Conservation (phyloP, 2,888 invertebrate genomes). For the Erebia ligea region DNA sequence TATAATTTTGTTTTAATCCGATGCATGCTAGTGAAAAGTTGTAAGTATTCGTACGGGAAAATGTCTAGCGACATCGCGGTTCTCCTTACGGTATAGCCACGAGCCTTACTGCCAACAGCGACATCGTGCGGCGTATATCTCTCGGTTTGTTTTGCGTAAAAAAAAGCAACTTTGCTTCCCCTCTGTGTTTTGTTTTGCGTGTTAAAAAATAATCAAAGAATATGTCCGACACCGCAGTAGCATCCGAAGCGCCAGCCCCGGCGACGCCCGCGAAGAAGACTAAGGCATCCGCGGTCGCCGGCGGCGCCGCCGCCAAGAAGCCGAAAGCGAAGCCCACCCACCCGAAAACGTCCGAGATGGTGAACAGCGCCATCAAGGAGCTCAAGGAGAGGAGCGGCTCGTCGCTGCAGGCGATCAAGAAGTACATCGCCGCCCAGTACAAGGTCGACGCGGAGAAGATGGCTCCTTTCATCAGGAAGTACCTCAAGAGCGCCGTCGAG, state of each 20-base stretch:
- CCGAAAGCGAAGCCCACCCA: slow-evolving; percentile 58
- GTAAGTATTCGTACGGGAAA: slow-evolving; percentile 38
- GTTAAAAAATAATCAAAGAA: slow-evolving; percentile 6
- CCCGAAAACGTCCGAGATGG: slow-evolving; percentile 34
- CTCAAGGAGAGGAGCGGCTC: slow-evolving; percentile 81
- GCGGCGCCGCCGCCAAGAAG: slow-evolving; percentile 36
- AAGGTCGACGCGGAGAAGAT: slow-evolving; percentile 48
- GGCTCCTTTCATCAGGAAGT: slow-evolving; percentile 78
- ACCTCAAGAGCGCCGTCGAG: slow-evolving; percentile 80
- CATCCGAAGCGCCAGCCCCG: slow-evolving; percentile 53
- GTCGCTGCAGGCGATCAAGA: slow-evolving; percentile 83
- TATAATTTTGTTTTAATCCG: slow-evolving; percentile 22
- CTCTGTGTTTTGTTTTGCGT: background rate
- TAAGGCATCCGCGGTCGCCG: slow-evolving; percentile 44
- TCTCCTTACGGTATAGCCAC: slow-evolving; percentile 37
- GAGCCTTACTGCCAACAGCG: slow-evolving; percentile 25
- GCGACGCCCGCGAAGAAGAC: slow-evolving; percentile 55
- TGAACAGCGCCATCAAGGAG: slow-evolving; percentile 45
- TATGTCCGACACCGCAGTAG: slow-evolving; percentile 55
- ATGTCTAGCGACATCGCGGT: slow-evolving; percentile 39
- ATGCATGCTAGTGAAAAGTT: slow-evolving; percentile 39
- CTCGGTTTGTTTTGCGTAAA: background rate
- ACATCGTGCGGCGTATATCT: slow-evolving; percentile 4
- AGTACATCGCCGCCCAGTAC: slow-evolving; percentile 84
- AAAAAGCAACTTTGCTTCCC: too few species aligned